Conservation (phyloP, 2,113 vertebrate species). For the Origma solitaria region DNA sequence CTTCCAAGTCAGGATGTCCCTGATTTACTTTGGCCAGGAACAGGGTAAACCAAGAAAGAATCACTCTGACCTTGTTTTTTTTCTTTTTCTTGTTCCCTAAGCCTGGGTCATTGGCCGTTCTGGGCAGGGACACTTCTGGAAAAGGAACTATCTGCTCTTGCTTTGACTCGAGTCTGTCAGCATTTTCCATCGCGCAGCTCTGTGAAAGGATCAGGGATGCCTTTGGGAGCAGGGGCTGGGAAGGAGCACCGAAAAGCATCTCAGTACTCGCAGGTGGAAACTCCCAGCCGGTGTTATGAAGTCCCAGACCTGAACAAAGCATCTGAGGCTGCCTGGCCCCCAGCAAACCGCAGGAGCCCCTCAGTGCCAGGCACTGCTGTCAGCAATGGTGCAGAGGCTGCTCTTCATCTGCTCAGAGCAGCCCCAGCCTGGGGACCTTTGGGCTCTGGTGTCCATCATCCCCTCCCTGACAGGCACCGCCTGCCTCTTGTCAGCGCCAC, state of each 20-base stretch:
- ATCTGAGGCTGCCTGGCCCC: neutral
- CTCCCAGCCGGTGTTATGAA: accelerated
- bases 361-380: neutral
- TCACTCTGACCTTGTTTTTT: neutral
- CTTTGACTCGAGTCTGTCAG: neutral
- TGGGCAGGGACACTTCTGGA: neutral
- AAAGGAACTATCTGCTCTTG: neutral
- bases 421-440: neutral
- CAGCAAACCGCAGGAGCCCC: neutral
- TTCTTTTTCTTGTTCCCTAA: neutral
- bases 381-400: neutral
- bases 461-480: accelerated
- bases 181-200: neutral
- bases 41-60: neutral
- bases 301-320: neutral
- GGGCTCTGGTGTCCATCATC: neutral
- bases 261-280: neutral
- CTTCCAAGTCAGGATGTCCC: neutral
- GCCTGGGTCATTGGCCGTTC: neutral
- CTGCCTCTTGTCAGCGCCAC: neutral
- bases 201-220: neutral
- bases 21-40: neutral
- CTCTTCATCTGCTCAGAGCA: neutral
- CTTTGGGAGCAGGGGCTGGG: neutral
- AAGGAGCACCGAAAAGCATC: neutral